Evolutionary conservation across 2,797 vertebrate genomes (phyloP).

Genomic region (Lycodopsis pacificus): DNA sequence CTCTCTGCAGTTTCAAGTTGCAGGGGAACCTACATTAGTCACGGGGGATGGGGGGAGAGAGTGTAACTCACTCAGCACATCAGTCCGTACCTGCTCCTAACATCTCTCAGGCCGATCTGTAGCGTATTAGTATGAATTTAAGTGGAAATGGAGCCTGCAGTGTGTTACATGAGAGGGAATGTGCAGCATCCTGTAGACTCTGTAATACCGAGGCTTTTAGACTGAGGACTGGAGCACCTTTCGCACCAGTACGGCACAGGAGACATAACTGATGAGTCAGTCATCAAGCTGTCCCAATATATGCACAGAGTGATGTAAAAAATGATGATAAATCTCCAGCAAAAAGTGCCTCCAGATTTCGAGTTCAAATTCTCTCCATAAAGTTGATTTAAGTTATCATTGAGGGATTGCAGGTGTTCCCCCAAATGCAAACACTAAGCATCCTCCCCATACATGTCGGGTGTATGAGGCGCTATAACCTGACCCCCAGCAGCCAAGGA

Average conservation of each 20-base stretch:
- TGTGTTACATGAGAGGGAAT: conserved; percentile 26
- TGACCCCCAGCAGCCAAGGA: conserved; percentile 66
- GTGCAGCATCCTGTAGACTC: conserved; percentile 6
- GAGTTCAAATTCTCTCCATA: conserved; percentile 15
- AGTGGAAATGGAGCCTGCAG: conserved; percentile 40
- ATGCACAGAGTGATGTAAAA: not conserved
- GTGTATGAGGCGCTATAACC: conserved; percentile 41
- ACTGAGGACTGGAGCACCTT: conserved; percentile 8
- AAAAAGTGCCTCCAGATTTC: conserved; percentile 11
- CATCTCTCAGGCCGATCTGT: conserved; percentile 45
- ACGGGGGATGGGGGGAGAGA: conserved; percentile 38
- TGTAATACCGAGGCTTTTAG: conserved; percentile 10
- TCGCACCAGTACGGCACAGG: not conserved
- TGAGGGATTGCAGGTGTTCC: not conserved
- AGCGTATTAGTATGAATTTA: conserved; percentile 31
- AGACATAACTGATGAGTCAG: conserved; percentile 21
- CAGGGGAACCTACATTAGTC: conserved; percentile 69
- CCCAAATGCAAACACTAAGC: conserved; percentile 42
- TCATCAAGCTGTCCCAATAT: conserved; percentile 2
- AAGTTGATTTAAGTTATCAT: conserved; percentile 17
- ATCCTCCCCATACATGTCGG: conserved; percentile 32
- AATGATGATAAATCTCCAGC: not conserved
- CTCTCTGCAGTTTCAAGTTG: conserved; percentile 70
- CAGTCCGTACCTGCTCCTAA: conserved; percentile 22
- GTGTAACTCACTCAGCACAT: conserved; percentile 53